phyloP scores from a whole-genome alignment of 2,797 vertebrate species.

The Crenuchus spilurus region DNA sequence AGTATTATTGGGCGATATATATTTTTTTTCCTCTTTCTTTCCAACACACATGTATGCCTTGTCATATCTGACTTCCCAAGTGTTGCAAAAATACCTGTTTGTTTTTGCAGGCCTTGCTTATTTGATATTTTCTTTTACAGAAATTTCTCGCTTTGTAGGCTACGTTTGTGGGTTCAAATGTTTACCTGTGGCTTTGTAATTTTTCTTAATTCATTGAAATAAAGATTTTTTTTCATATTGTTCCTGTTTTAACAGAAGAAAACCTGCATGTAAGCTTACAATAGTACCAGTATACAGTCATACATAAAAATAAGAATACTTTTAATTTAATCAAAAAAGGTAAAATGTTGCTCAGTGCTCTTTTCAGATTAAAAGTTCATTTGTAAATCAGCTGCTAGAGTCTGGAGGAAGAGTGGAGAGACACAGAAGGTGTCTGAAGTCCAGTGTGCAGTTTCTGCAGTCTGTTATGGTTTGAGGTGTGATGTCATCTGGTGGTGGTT shows the following conservation, averaged over 20 bases:
- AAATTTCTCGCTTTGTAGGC: conserved; percentile 5
- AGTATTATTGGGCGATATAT: conserved; percentile 32
- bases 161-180: conserved; percentile 1
- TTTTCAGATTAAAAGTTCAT: no score
- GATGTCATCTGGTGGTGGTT: no score
- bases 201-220: conserved; percentile 25
- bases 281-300: no score
- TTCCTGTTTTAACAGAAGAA: neutral
- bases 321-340: no score
- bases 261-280: neutral
- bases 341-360: no score
- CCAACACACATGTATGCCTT: conserved; percentile 19
- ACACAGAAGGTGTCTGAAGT: no score
- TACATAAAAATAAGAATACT: no score
- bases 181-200: conserved; percentile 17
- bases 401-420: no score
- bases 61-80: conserved; percentile 7
- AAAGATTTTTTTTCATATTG: conserved; percentile 21
- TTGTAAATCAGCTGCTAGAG: no score
- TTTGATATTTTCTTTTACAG: conserved; percentile 9
- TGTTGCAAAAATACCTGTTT: conserved; percentile 23
- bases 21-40: neutral
- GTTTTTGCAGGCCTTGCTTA: conserved; percentile 5
- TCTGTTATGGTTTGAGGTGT: no score
- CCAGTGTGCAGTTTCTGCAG: no score